Evolutionary conservation across 2,797 vertebrate species (phyloP).

Genomic region (Chromis chromis): DNA sequence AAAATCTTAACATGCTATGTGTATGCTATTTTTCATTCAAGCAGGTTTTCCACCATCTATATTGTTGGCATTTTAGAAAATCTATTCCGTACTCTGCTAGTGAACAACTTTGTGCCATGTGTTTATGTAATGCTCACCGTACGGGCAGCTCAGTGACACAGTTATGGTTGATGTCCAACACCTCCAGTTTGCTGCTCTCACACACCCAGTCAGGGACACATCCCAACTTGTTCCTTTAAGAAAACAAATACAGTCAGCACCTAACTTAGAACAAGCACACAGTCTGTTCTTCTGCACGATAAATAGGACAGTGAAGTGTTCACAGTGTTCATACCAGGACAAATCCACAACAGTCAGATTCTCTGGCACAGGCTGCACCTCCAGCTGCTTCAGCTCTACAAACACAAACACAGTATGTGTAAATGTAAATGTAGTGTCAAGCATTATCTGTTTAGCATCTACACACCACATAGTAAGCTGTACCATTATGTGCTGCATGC

Average conservation of each 20-base stretch:
- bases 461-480: neutral
- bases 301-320: constrained; percentile 33
- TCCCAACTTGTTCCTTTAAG: constrained; percentile 90
- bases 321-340: constrained; percentile 88
- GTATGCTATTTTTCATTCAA: too few relatives aligned
- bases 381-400: constrained; percentile 90
- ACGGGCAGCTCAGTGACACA: constrained; percentile 90
- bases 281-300: neutral
- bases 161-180: constrained; percentile 93
- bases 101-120: neutral
- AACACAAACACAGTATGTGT: constrained; percentile 21
- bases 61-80: too few relatives aligned
- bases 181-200: constrained; percentile 92
- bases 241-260: constrained; percentile 35
- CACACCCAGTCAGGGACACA: constrained; percentile 92
- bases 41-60: too few relatives aligned
- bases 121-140: constrained; percentile 84
- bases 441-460: neutral
- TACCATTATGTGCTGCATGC: constrained; percentile 92
- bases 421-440: neutral
- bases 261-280: constrained; percentile 3
- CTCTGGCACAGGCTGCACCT: constrained; percentile 90
- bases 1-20: too few relatives aligned
- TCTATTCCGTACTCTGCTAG: too few relatives aligned
- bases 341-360: constrained; percentile 91